These are phyloP conservation scores for Ips nitidus DNA, from an alignment of 1,140 invertebrate genomes.

Conservation along the genomic window DNA sequence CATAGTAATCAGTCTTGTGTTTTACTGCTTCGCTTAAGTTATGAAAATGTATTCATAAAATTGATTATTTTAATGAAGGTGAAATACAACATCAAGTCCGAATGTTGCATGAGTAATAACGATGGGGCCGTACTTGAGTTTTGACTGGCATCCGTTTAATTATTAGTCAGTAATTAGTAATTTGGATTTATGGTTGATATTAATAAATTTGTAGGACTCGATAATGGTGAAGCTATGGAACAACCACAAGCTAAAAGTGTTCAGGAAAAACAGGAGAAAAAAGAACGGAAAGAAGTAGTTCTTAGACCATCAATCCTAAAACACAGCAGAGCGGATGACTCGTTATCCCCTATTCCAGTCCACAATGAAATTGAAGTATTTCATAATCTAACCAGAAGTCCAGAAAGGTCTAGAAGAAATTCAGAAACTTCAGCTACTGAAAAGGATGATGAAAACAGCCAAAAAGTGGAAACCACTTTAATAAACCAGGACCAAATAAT, in stretches of 20 bases:
- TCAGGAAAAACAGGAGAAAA: no score
- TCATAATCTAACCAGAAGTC: slow-evolving; percentile 58
- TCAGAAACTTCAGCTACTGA: not conserved
- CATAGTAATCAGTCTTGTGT: no score
- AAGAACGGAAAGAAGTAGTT: not conserved
- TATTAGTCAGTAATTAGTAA: no score
- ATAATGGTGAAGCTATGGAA: no score
- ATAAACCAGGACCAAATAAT: not conserved
- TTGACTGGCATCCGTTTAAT: no score
- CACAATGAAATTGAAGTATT: slow-evolving; percentile 65
- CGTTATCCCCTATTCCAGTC: slow-evolving; percentile 51
- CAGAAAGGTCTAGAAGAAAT: slow-evolving; percentile 37
- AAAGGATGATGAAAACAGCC: not conserved
- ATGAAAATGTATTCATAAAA: slow-evolving; percentile 24
- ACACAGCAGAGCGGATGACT: slow-evolving; percentile 26
- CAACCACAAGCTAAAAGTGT: no score
- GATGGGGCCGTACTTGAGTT: no score
- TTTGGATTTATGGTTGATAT: no score
- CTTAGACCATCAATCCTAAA: slow-evolving; percentile 9
- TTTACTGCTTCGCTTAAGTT: slow-evolving; percentile 5
- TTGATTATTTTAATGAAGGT: slow-evolving; percentile 24
- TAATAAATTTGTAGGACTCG: no score
- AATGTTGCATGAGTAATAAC: slow-evolving; percentile 16
- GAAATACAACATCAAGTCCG: slow-evolving; percentile 9
- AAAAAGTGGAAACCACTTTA: not conserved